Evolutionary conservation across 2,888 invertebrate species (phyloP).

Genomic region (Imbricaverruca yamaguchii): DNA sequence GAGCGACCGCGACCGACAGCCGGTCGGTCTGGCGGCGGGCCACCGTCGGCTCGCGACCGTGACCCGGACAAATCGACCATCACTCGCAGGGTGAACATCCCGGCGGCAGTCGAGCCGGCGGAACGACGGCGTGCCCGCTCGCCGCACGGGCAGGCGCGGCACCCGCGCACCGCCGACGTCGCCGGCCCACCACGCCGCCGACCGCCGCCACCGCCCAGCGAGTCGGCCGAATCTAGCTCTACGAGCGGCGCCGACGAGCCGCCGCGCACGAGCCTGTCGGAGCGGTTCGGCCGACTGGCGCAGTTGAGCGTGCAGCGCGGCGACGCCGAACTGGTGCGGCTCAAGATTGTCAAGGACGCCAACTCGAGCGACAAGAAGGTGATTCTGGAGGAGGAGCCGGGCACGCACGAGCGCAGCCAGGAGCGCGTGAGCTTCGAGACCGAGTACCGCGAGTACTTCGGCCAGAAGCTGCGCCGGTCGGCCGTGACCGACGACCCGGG

Average conservation of each 20-base stretch:
- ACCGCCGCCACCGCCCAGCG: conserved; percentile 35
- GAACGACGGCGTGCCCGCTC: too few species aligned
- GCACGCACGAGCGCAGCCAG: conserved; percentile 28
- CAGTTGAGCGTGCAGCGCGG: conserved; percentile 80
- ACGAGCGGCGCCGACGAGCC: conserved; percentile 49
- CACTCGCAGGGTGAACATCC: too few species aligned
- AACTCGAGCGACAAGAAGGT: conserved; percentile 40
- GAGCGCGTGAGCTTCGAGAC: conserved; percentile 22
- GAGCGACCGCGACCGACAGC: conserved; percentile 68
- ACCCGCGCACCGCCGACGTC: neutral
- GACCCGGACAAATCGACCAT: conserved; percentile 43
- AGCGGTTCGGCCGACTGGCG: conserved; percentile 82
- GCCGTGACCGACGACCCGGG: conserved; percentile 32
- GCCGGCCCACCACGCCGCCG: neutral
- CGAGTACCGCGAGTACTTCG: conserved; percentile 32
- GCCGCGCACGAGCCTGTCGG: conserved; percentile 61
- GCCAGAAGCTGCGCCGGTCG: conserved; percentile 31
- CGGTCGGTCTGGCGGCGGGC: conserved; percentile 36
- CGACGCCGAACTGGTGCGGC: conserved; percentile 79
- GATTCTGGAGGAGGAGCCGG: conserved; percentile 30
- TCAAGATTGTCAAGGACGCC: conserved; percentile 57
- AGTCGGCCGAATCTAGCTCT: conserved; percentile 52
- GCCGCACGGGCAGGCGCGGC: neutral
- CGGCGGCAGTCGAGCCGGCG: too few species aligned
- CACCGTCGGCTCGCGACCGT: conserved; percentile 47